Evolutionary conservation across 2,888 invertebrate species (phyloP), one percentile per base, ranked within the genome.

Genomic region (Merodon equestris): DNA sequence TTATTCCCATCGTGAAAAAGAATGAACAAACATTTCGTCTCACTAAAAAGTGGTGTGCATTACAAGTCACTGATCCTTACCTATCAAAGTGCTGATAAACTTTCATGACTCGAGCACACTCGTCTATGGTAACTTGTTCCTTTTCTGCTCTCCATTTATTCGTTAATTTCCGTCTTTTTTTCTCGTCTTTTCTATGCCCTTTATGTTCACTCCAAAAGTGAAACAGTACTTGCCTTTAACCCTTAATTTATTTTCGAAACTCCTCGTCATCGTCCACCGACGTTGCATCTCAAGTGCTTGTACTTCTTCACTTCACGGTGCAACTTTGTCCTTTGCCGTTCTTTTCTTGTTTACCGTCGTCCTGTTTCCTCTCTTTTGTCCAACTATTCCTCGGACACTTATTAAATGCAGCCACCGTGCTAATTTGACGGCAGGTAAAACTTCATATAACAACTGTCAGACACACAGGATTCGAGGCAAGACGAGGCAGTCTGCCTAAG

Each of bases 341-440:
- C 17, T 57, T 42, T 42, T 42, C 13, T 42, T n/a, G n/a, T n/a
- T n/a, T n/a, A n/a, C n/a, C 12, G 10, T 44, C 13, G 44, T 1
- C n/a, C 1, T n/a, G 4, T 38, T 19, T 58, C 12, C 42, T n/a
- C n/a, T 34, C 15, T 13, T 15, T 14, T 47, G 66, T 67, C 53
- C 56, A 68, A 79, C 79, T 79, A 79, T 64, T 71, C 54, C 68
- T 79, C 54, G 79, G 79, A 79, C 79, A 79, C 79, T 79, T 67
- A 73, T 68, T 74, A 79, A 79, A 79, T 70, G 50, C 79, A 79
- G 64, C 60, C 74, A 70, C 58, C 45, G 73, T 54, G 68, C 68
- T 79, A 79, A 79, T 79, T 79, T 68, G 63, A 70, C 50, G 68
- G 63, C 73, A 79, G 74, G 74, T 79, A 79, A 60, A 38, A 60